Base-by-base conservation (phyloP, 2,888 invertebrate genomes). In the Parnassius smintheus region DNA sequence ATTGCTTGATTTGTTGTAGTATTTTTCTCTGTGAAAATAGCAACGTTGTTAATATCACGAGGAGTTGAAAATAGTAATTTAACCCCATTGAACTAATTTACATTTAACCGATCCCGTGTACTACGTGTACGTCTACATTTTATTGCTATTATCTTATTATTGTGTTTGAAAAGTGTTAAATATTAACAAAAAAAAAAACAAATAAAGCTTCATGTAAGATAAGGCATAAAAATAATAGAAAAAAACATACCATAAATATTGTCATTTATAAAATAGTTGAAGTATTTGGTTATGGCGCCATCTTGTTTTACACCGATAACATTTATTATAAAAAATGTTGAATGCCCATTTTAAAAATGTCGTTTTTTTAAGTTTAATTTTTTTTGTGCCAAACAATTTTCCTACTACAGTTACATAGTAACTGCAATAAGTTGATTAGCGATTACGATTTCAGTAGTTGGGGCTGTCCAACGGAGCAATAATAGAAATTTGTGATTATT, bases 221-320 rank as follows among this genome's bases (percentile, higher is more conserved):
- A 57, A 60, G 56, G 52, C 51, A 18, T 65, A 60, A 63, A 22
- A 52, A 60, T 59, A 58, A 53, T 48, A 56, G 62, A 69, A 50
- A 62, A 71, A 60, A 61, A 65, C 64, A 64, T 70, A 71, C 69
- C 67, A 57, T 55, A 42, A 59, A 59, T 22, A 54, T 18, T 55
- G 35, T 9, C 4, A 10, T 35, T 12, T 12, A 10, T 9, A n/a
- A 52, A 35, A 50, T 22, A 18, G 2, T 18, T 7, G 35, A 35
- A 4, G 4, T 35, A 35, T 52, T 35, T 35, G 4, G 12, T 52
- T 59, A 45, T 25, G 61, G 12, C 49, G 53, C 18, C 61, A 68
- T 61, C 59, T 64, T 72, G 70, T 68, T 68, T 68, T 35, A 35
- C 7, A 35, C 4, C 1, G 4, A 7, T 18, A 18, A 18, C 7